Evolutionary conservation across 2,888 invertebrate species (phyloP).

Genomic region (Herminia tarsipennalis): DNA sequence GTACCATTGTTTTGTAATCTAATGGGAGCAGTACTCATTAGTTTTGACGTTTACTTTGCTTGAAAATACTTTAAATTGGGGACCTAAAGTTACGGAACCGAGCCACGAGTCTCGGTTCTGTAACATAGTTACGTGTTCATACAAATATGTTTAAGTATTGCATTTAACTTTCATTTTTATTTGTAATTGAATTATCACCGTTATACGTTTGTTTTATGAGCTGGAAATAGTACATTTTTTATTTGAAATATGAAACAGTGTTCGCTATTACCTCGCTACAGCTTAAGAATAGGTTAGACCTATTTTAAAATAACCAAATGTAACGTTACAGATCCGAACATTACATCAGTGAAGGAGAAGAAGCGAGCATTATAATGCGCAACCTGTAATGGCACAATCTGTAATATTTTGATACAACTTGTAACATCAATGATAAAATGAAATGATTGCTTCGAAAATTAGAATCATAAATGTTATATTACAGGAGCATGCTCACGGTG

Average conservation of each 20-base stretch:
- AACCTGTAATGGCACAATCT: no score
- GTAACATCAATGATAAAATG: no score
- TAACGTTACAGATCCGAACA: no score
- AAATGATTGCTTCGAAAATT: no score
- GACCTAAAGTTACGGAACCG: slow-evolving; percentile 12
- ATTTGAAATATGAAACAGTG: background rate
- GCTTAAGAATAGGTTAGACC: no score
- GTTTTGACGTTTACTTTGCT: slow-evolving; percentile 9
- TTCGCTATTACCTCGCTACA: no score
- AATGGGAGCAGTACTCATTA: slow-evolving; percentile 11
- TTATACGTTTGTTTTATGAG: background rate
- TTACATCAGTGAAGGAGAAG: no score
- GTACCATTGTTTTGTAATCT: slow-evolving; percentile 35
- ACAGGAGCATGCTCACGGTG: no score
- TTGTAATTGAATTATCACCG: background rate
- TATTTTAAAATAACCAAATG: no score
- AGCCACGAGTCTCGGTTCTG: slow-evolving; percentile 28
- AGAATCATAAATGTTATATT: no score
- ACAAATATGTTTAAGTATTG: slow-evolving; percentile 5
- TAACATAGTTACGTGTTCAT: slow-evolving; percentile 15
- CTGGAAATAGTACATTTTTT: background rate
- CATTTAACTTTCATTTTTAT: slow-evolving; percentile 26
- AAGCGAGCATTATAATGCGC: no score
- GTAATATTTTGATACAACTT: no score
- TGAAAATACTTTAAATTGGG: slow-evolving; percentile 10